Base-by-base conservation (phyloP, 2,888 invertebrate species). In the Thalpophila matura region DNA sequence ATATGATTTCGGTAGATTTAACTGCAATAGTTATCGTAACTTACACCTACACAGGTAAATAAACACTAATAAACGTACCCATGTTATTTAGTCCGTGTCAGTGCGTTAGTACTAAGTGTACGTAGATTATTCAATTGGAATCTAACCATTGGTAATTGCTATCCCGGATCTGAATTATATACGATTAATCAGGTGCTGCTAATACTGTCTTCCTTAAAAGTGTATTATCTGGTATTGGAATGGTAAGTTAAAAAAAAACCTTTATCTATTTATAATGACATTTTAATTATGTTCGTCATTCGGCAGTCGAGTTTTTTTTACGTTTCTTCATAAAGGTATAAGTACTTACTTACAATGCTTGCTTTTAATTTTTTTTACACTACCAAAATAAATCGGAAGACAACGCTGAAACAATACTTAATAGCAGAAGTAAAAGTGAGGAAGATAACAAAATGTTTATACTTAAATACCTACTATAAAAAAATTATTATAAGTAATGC, bases 81-180 rank as follows among this genome's bases (percentile, higher is more conserved):
- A 27, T 40, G 22, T 45, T 47, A 22, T n/a, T n/a, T 22, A 33
- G 20, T 9, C 12, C 26, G n/a, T 24, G 1, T n/a, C n/a, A 31
- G 6, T n/a, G 20, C 22, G 27, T 27, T n/a, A 42, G 6, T 7
- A 18, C 22, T 22, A 22, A n/a, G 35, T 37, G 37, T 50, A 29
- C 42, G 24, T 18, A 56, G 38, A 58, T 55, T 53, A 61, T 61
- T 65, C 55, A 53, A 65, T 73, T 65, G 49, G 46, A 62, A 57
- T 53, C 33, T 38, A 64, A 60, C 42, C 54, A 43, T 60, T 43
- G 54, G 38, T 60, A 73, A 73, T 73, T 69, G 59, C 53, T 60
- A 60, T 57, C 22, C 18, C 16, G 54, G 42, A 22, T 47, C 22
- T 69, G 56, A 58, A 64, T 69, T 69, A 64, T 69, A 35, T 22